A percentile compares a stretch with the other conserved stretches of the same genome.
phyloP scores from a whole-genome alignment of 92 coral and sea anemone species.

The Umimayanthus chanpuru region DNA sequence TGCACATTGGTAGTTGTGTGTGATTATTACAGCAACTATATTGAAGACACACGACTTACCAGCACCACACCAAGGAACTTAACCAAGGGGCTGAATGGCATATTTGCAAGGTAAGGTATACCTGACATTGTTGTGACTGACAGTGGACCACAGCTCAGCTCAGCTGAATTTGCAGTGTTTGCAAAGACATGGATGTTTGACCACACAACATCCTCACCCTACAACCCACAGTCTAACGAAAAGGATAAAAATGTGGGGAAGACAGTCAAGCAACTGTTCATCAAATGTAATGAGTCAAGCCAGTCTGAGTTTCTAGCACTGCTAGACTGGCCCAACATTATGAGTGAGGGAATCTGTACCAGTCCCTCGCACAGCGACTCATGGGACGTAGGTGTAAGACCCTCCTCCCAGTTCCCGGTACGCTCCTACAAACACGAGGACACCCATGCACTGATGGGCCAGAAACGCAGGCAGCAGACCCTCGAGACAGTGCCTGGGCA shows the following conservation, averaged over 20 bases:
- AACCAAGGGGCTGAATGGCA: slow-evolving; percentile 28
- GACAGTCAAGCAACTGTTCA: slow-evolving; percentile 49
- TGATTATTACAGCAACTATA: too few species aligned
- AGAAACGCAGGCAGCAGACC: slow-evolving; percentile 45
- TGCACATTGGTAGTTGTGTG: too few species aligned
- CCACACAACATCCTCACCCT: slow-evolving; percentile 54
- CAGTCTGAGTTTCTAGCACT: slow-evolving; percentile 40
- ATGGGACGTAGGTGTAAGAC: slow-evolving; percentile 56
- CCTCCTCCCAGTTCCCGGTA: slow-evolving; percentile 50
- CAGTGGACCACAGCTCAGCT: slow-evolving; percentile 60
- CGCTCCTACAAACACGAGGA: slow-evolving; percentile 60
- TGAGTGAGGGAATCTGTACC: slow-evolving; percentile 55
- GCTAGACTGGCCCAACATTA: slow-evolving; percentile 50
- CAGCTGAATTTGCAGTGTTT: slow-evolving; percentile 51
- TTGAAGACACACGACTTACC: too few species aligned
- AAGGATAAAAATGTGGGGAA: slow-evolving; percentile 63
- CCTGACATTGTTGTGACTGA: slow-evolving; percentile 57
- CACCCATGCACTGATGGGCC: slow-evolving; percentile 51
- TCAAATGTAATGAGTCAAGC: slow-evolving; percentile 49
- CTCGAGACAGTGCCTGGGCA: slow-evolving; percentile 64
- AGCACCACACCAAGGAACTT: not conserved
- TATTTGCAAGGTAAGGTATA: slow-evolving; percentile 42
- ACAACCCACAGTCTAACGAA: slow-evolving; percentile 57
- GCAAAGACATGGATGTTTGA: slow-evolving; percentile 50
- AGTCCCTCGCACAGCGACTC: slow-evolving; percentile 62